Evolutionary conservation across 2,888 invertebrate genomes (phyloP), one percentile per base, ranked within the genome.

Genomic region (Pegoplata infirma): DNA sequence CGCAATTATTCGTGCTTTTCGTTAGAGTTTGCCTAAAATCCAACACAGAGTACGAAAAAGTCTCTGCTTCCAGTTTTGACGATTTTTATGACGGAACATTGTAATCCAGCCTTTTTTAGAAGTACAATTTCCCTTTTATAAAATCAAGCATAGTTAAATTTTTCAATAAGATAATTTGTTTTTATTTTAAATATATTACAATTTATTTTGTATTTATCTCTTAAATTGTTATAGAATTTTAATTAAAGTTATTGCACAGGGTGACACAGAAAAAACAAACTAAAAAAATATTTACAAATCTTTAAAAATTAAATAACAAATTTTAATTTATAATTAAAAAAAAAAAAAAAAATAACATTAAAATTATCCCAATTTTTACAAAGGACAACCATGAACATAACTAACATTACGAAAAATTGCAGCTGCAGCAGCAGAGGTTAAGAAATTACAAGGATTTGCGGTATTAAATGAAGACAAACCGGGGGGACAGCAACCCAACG

Each of bases 341-440:
- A 40, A n/a, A 40, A 12, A 10, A 32, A 32, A 40, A n/a, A 40
- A 40, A 1, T n/a, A 40, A n/a, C 36, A 40, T 40, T 40, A 12
- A 6, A 36, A 2, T 47, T 6, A 8, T 0, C 1, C n/a, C n/a
- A 21, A 8, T 16, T 16, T 81, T 91, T 92, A 94, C 86, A 94
- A 91, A 68, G 93, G 94, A 84, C 94, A 94, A 23, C 94, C 93
- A 83, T 94, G 94, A 1, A 94, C 94, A 84, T 94, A 94, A 74
- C 93, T 92, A 58, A 94, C 94, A 85, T 94, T 94, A 76, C 94
- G 92, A 85, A 94, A 94, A 80, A 94, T 92, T 40, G 94, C 94
- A 0, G 94, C 94, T 16, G 89, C 89, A 2, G 89, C 89, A 0
- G 94, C 94, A 4, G 93, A 93, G 28, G 93, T 93, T 49, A 94